These are phyloP conservation scores for Neotoma lepida DNA, from an alignment of 2,113 vertebrate species.

Conservation along the genomic window DNA sequence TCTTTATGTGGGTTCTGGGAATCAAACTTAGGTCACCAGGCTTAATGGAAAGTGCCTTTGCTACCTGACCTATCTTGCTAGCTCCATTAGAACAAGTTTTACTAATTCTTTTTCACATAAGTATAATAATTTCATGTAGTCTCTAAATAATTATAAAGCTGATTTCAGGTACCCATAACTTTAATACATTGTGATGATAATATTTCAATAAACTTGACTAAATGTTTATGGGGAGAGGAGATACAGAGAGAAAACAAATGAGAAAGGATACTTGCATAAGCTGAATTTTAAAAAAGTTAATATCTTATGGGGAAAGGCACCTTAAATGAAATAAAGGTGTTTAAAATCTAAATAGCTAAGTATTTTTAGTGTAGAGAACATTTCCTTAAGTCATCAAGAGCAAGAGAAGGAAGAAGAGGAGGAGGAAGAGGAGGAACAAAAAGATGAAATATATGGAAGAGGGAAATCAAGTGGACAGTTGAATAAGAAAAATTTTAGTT, in stretches of 20 bases:
- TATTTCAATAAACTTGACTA: not conserved
- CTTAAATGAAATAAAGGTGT: not conserved
- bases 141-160: not conserved
- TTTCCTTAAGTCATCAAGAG: not conserved
- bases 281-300: not conserved
- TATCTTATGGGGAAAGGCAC: not conserved
- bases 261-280: not conserved
- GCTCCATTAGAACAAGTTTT: not conserved
- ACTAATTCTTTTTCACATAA: constrained; percentile 5
- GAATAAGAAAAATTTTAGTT: not conserved
- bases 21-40: not conserved
- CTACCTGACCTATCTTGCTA: not conserved
- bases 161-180: not conserved
- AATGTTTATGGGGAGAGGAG: not conserved
- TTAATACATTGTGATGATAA: not conserved
- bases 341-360: constrained; percentile 22
- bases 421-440: not conserved
- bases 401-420: not conserved
- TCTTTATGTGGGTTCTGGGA: no score
- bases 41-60: not conserved
- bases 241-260: not conserved
- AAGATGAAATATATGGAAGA: not conserved
- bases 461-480: not conserved
- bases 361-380: not conserved
- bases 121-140: not conserved